phyloP scores from a whole-genome alignment of 2,113 vertebrate genomes.

The Neotragus pygmaeus region DNA sequence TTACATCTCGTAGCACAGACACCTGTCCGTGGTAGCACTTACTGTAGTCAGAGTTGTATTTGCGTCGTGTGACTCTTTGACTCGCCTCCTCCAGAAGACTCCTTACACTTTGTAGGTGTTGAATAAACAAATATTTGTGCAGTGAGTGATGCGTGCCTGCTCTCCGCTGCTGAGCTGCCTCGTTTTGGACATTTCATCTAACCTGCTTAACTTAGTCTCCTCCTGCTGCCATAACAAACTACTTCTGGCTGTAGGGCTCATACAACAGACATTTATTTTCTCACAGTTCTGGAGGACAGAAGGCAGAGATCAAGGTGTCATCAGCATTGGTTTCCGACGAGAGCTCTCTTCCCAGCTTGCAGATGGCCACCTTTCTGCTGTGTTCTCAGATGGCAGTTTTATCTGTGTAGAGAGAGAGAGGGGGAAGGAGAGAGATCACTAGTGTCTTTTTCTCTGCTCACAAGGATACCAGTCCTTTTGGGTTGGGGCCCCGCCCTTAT shows the following conservation, averaged over 20 bases:
- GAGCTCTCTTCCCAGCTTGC: background rate
- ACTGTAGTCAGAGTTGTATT: background rate
- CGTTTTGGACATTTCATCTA: background rate
- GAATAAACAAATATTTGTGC: background rate
- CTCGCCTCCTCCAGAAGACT: background rate
- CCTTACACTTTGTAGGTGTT: background rate
- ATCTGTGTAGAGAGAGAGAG: background rate
- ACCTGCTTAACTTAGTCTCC: background rate
- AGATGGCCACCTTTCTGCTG: background rate
- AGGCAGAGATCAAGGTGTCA: background rate
- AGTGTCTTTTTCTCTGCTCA: background rate
- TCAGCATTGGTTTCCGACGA: background rate
- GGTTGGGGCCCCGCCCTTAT: background rate
- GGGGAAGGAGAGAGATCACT: fast-evolving
- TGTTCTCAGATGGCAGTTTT: background rate
- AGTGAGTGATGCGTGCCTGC: background rate
- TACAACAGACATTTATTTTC: background rate
- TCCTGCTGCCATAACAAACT: background rate
- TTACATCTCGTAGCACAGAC: background rate
- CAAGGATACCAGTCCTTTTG: background rate
- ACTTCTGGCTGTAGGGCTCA: no score
- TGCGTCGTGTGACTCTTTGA: background rate
- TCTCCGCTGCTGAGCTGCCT: background rate
- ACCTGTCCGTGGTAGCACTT: background rate
- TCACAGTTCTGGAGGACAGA: background rate